Conservation (phyloP, 2,888 invertebrate species). For the Drosophila picticornis region DNA sequence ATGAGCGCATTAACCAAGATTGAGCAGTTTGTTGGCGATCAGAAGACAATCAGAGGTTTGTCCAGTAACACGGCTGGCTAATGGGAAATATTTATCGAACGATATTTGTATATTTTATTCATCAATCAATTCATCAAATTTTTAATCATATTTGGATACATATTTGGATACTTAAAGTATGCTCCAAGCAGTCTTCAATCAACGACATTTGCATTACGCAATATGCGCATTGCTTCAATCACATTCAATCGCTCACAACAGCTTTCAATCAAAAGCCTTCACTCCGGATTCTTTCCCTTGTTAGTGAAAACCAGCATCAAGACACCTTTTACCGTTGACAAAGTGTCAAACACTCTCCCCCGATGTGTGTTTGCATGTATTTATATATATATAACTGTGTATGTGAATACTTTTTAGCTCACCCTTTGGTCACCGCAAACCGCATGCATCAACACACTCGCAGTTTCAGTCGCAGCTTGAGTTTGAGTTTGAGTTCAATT, state of each 20-base stretch:
- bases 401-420: not conserved
- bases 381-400: not conserved
- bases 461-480: conserved; percentile 23
- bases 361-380: not conserved
- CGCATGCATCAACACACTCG: conserved; percentile 63
- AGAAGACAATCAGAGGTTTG: not conserved
- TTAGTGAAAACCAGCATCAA: conserved; percentile 9
- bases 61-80: not conserved
- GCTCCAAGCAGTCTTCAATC: not conserved
- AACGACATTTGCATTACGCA: not conserved
- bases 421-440: conserved; percentile 58
- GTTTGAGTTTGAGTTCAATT: conserved; percentile 33
- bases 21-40: not conserved
- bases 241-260: not conserved
- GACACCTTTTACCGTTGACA: conserved; percentile 59
- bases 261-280: not conserved
- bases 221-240: not conserved
- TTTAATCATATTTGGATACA: not conserved
- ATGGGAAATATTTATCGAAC: not conserved
- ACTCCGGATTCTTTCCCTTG: not conserved
- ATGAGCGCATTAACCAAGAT: conserved; percentile 16
- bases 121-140: conserved; percentile 1
- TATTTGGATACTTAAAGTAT: too few relatives aligned
- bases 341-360: conserved; percentile 51
- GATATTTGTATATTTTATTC: not conserved